A percentile compares a stretch with the other conserved stretches of the same genome.
phyloP scores from a whole-genome alignment of 2,888 invertebrate species.

The Agrypnus murinus region DNA sequence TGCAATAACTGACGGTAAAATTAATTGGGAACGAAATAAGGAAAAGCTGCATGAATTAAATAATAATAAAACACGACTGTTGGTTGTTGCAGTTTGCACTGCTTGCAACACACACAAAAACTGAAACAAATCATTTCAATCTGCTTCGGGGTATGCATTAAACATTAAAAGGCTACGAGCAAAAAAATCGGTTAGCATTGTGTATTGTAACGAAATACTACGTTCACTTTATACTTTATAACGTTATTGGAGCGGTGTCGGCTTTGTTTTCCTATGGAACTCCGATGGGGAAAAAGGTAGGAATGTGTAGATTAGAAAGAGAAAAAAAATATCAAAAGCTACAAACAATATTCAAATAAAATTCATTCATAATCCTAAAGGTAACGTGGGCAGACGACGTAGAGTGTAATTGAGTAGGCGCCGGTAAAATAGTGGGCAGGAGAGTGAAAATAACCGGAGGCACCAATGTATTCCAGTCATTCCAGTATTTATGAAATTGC shows the following conservation, averaged over 20 bases:
- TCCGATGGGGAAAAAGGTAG: not conserved
- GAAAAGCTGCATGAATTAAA: constrained; percentile 19
- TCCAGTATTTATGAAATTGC: constrained; percentile 46
- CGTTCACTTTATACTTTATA: constrained; percentile 7
- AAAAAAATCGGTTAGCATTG: not conserved
- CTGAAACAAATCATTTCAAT: constrained; percentile 19
- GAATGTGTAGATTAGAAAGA: not conserved
- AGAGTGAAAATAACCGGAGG: constrained; percentile 44
- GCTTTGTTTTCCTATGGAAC: not conserved
- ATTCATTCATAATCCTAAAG: constrained; percentile 45
- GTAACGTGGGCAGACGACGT: constrained; percentile 38
- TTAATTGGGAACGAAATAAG: not conserved
- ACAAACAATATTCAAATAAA: constrained; percentile 36
- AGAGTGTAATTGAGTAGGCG: constrained; percentile 44
- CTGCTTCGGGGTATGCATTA: not conserved
- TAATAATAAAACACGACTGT: too few relatives aligned
- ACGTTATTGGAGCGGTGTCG: not conserved
- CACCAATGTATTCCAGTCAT: constrained; percentile 43
- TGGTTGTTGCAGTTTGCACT: constrained; percentile 3
- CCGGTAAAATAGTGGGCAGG: constrained; percentile 45
- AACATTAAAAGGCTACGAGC: constrained; percentile 2
- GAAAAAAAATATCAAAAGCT: not conserved
- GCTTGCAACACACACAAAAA: constrained; percentile 25
- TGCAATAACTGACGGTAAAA: constrained; percentile 11
- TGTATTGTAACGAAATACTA: not conserved